Evolutionary conservation across 2,888 invertebrate genomes (phyloP).

Genomic region (Zootermopsis nevadensis): DNA sequence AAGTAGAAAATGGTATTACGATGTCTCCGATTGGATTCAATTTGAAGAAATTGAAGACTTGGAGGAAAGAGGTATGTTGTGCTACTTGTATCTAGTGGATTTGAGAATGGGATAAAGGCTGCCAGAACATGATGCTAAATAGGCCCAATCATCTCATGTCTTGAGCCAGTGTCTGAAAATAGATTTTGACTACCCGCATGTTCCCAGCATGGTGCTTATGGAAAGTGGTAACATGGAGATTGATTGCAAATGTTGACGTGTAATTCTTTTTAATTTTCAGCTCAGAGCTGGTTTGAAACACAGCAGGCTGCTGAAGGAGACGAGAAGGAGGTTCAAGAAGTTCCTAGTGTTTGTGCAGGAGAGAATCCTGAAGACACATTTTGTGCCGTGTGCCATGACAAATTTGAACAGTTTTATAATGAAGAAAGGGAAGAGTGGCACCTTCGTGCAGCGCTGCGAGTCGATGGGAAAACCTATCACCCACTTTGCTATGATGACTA

Average conservation of each 20-base stretch:
- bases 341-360: conserved; percentile 79
- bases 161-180: no score
- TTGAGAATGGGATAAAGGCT: no score
- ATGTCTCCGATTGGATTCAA: conserved; percentile 90
- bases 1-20: conserved; percentile 91
- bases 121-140: no score
- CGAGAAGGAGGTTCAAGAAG: conserved; percentile 71
- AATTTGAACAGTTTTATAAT: conserved; percentile 94
- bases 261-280: conserved; percentile 63
- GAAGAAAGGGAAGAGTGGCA: conserved; percentile 99
- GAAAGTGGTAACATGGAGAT: no score
- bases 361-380: conserved; percentile 72
- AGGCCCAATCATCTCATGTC: no score
- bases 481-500: conserved; percentile 91
- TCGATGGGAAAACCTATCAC: conserved; percentile 85
- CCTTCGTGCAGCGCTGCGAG: conserved; percentile 82
- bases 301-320: conserved; percentile 71
- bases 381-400: conserved; percentile 93
- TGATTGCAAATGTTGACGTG: conserved; percentile 2
- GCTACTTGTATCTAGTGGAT: no score
- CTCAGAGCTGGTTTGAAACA: conserved; percentile 89
- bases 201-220: no score
- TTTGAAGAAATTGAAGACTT: conserved; percentile 94
- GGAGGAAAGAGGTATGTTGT: conserved; percentile 79
- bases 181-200: no score